Percentiles rank a stretch among this genome's conserved stretches.
phyloP scores from a whole-genome alignment of 2,113 vertebrate genomes.

The Mionectes macconnelli region DNA sequence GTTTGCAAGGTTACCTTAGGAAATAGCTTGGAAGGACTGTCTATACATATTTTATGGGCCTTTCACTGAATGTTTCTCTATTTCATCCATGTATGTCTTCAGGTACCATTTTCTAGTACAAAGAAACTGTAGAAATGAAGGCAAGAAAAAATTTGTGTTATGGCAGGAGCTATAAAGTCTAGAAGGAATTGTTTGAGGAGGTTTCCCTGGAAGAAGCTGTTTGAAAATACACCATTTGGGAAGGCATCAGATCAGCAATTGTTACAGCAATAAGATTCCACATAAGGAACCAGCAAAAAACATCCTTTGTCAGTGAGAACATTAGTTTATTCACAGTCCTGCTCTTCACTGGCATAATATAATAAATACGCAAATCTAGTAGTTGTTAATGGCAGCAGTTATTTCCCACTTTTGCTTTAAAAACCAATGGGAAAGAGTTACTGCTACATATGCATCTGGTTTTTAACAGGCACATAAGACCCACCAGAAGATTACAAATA shows the following conservation, averaged over 20 bases:
- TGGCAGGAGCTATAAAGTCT: not conserved
- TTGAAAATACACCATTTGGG: constrained; percentile 7
- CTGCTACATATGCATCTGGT: not conserved
- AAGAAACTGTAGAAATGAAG: not conserved
- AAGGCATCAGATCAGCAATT: constrained; percentile 19
- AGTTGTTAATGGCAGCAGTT: constrained; percentile 15
- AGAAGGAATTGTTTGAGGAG: not conserved
- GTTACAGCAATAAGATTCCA: constrained; percentile 1
- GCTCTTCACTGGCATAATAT: constrained; percentile 8
- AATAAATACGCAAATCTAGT: constrained; percentile 45
- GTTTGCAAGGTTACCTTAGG: not conserved
- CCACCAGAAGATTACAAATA: not conserved
- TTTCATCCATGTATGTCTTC: not conserved
- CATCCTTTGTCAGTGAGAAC: constrained; percentile 38
- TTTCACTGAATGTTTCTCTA: not conserved
- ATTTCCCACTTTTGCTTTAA: constrained; percentile 36
- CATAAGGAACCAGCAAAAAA: not conserved
- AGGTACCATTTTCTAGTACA: not conserved
- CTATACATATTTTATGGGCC: not conserved
- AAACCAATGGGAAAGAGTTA: not conserved
- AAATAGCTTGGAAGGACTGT: not conserved
- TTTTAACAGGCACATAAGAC: not conserved
- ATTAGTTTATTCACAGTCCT: constrained; percentile 42
- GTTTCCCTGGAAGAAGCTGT: not conserved
- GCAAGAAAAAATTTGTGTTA: not conserved